Base-by-base conservation (phyloP, 2,113 vertebrate genomes). In the Vulpes lagopus region DNA sequence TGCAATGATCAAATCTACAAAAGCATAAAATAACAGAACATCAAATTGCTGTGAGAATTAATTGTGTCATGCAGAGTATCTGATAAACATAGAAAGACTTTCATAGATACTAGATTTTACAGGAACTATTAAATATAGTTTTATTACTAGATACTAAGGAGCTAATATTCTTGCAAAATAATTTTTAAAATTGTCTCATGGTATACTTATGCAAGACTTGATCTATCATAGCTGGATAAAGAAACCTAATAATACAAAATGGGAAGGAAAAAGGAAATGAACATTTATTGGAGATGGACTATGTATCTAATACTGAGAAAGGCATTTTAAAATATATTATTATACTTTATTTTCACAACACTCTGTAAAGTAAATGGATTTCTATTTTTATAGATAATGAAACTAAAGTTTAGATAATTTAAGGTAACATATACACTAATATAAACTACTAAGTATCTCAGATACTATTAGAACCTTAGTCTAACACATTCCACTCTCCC, bases 341-440 rank as follows among this genome's bases (percentile, higher is more conserved):
- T 89, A 12, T 60, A 71, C 49, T 95, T 92, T 78, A 73, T 67
- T 60, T 93, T 85, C 22, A 80, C 7, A 86, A 79, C 20, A 78
- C 3, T 80, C 43, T 91, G 5, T 2, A 59, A 81, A 73, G 35
- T 71, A 97, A 91, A 89, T 57, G 81, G 12, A 64, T 25, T 76
- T 85, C 11, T 23, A n/a, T 74, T 65, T 96, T 78, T 62, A 88
- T 6, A 96, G 55, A 59, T 71, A 59, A 81, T 78, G n/a, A 97
- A 17, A 76, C 57, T 38, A 82, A 94, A 74, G 30, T 22, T 76
- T 65, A 53, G 57, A 92, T 94, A 82, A 59, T 5, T 55, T 71
- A 78, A 82, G n/a, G 14, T 11, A 80, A 43, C 15, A 59, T 81
- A 96, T 49, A 35, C 27, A 89, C 10, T 22, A 86, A 73, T 12